Conservation (phyloP, 2,888 invertebrate genomes). For the Acronicta alni region DNA sequence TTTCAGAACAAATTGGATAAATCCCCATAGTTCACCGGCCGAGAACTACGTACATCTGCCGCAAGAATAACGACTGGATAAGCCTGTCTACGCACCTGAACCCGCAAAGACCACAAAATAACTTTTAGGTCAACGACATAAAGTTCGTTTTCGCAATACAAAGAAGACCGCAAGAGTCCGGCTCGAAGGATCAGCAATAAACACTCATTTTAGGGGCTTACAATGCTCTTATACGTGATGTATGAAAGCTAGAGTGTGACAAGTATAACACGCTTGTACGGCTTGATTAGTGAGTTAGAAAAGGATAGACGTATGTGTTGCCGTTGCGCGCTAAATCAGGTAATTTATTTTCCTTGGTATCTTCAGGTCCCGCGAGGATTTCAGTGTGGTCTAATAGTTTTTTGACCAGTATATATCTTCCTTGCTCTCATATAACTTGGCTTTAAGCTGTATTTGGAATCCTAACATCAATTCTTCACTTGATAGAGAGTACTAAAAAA, state of each 20-base stretch:
- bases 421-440: constrained; percentile 47
- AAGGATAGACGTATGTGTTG: constrained; percentile 63
- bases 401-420: constrained; percentile 63
- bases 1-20: constrained; percentile 58
- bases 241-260: constrained; percentile 78
- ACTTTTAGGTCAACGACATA: constrained; percentile 64
- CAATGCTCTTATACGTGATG: constrained; percentile 79
- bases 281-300: constrained; percentile 67
- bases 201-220: constrained; percentile 85
- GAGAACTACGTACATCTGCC: constrained; percentile 70
- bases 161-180: constrained; percentile 66
- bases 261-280: constrained; percentile 66
- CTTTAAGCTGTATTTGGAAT: constrained; percentile 33
- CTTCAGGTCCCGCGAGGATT: constrained; percentile 59
- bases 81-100: constrained; percentile 78
- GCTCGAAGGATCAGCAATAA: constrained; percentile 82
- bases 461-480: constrained; percentile 7
- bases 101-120: constrained; percentile 57
- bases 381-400: constrained; percentile 66
- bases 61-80: constrained; percentile 79
- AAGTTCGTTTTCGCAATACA: constrained; percentile 64
- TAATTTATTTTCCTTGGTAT: constrained; percentile 64
- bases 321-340: constrained; percentile 58
- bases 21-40: constrained; percentile 69
- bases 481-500: neutral